Evolutionary conservation across 2,888 invertebrate species (phyloP).

Genomic region (Ceraclea dissimilis): DNA sequence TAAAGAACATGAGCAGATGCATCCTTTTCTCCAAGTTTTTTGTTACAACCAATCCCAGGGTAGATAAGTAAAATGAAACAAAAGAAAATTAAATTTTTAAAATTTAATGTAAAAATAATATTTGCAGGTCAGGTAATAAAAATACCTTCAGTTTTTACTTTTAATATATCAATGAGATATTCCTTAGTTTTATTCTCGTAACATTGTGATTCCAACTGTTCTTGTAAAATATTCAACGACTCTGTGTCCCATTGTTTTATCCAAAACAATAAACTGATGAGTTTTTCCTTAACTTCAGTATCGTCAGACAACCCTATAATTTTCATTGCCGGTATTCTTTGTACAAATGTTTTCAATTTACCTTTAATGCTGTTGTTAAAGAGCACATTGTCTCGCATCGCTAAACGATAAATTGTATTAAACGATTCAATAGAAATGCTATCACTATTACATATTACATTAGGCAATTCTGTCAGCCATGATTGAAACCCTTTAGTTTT

Average conservation of each 20-base stretch:
- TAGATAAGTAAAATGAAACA: too few relatives aligned
- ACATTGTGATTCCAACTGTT: constrained; percentile 35
- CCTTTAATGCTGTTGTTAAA: constrained; percentile 45
- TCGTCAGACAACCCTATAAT: constrained; percentile 37
- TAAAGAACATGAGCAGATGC: too few relatives aligned
- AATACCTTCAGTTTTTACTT: constrained; percentile 33
- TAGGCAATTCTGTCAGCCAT: constrained; percentile 51
- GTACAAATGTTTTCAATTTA: constrained; percentile 40
- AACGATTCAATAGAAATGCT: constrained; percentile 45
- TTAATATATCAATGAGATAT: constrained; percentile 40
- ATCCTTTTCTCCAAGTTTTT: too few relatives aligned
- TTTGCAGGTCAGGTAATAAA: constrained; percentile 12
- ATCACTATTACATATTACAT: constrained; percentile 45
- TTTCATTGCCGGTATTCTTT: constrained; percentile 38
- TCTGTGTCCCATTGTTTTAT: constrained; percentile 40
- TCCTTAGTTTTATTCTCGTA: constrained; percentile 37
- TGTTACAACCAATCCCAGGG: too few relatives aligned
- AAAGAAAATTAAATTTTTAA: too few relatives aligned
- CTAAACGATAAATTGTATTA: constrained; percentile 51
- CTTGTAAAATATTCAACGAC: constrained; percentile 39
- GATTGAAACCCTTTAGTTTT: constrained; percentile 37
- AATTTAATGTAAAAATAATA: too few relatives aligned
- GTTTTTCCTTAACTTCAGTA: constrained; percentile 41
- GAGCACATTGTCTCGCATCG: constrained; percentile 44
- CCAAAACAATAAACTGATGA: constrained; percentile 50